Base-by-base conservation (phyloP, 2,113 vertebrate genomes). In the Paracyprichromis sp. region DNA sequence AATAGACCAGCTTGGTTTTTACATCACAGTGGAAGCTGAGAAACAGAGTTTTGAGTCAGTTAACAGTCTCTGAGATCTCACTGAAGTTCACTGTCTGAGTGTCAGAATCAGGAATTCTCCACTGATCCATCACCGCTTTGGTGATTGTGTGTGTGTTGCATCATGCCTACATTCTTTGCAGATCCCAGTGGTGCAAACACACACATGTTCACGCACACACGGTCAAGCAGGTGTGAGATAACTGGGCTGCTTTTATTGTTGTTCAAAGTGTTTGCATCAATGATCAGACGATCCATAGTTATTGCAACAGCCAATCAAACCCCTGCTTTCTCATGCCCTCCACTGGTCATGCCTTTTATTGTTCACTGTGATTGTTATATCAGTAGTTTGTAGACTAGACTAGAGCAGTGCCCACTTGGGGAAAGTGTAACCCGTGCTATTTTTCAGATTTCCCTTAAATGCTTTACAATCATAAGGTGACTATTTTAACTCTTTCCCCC, bases 61-160 rank as follows among this genome's bases (percentile, higher is more conserved):
- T 61, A 82, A 54, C 69, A 24, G 78, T 45, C 12, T 61, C 31
- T 82, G 53, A 66, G 45, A 86, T 86, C 82, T 73, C 52, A 76
- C 66, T 80, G 82, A 80, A 79, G 59, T 43, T 82, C 85, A 83
- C 13, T 38, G 34, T 84, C 14, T 66, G 10, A 78, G 34, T 45
- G 85, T 85, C 88, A 85, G 71, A 80, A 82, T 38, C 36, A 1
- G 59, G 83, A 80, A 71, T 78, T 80, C 80, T 84, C 43, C 73
- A 66, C 81, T 50, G 83, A 91, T 90, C 84, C 86, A 88, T 89
- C 84, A 80, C 29, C 43, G 79, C 83, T 78, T 83, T 83, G 86
- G 80, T 4, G 85, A 89, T 90, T 93, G 93, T 93, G 86, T 82
- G 83, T 83, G 80, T 71, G 56, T 93, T 94, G 89, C 93, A 93